Evolutionary conservation across 2,888 invertebrate species (phyloP), one percentile per base, ranked within the genome.

Genomic region (Eristalis arbustorum): DNA sequence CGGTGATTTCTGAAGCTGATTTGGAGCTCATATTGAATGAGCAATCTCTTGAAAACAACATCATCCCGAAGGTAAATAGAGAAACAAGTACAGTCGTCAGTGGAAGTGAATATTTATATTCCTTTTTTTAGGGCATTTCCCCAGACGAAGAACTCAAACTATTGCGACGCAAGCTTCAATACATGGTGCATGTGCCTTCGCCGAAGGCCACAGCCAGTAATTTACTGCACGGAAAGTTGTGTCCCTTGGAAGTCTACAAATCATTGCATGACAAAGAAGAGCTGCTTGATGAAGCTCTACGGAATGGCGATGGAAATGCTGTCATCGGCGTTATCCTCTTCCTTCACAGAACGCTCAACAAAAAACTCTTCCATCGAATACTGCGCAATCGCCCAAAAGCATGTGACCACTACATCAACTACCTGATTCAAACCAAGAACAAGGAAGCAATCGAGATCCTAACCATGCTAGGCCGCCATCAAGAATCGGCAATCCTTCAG

Each of bases 281-380:
- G 80, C 91, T 97, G 14, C 91, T 97, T 10, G 96, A 97, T 90
- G 95, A 95, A 81, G 95, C 97, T 0, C 92, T 97, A 37, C 93
- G 94, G 34, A 94, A 95, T 69, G 96, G 96, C 6, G 96, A 96
- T 92, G 97, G 97, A 28, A 96, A 97, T 94, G 95, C 96, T 28
- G 95, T 97, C 88, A 93, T 92, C 63, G 91, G 90, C 0, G 93
- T 97, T 25, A 94, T 96, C 0, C 91, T 97, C 10, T 97, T 96
- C 91, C 93, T 98, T 2, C 95, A 95, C 77, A 95, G 94, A 90
- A 96, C 97, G 0, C 91, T 98, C 10, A 96, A 96, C 89, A 94
- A 94, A 88, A 94, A 95, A 82, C 91, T 97, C 61, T 95, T 97
- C 40, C 95, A 96, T 84, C 95, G 95, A 89, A 92, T 97, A 63